Percentiles rank a stretch among this genome's conserved stretches.
Evolutionary conservation across 2,797 vertebrate genomes (phyloP).

Genomic region (Pelochelys cantorii): DNA sequence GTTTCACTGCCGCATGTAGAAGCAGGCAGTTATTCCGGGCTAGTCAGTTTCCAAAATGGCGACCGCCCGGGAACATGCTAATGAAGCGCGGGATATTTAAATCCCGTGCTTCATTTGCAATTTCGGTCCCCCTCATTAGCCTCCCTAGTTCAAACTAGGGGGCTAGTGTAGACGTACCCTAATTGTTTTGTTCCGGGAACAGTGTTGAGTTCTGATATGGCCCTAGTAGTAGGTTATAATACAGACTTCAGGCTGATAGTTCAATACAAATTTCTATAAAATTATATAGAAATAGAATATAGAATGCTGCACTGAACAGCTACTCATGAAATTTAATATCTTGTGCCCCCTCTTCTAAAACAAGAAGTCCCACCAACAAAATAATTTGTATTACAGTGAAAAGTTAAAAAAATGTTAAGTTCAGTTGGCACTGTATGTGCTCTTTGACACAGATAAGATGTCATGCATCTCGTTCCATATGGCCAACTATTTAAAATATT

Average conservation of each 20-base stretch:
- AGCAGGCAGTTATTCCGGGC: no score
- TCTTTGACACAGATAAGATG: conserved; percentile 35
- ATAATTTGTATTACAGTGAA: background rate
- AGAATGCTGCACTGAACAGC: background rate
- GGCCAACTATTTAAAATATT: conserved; percentile 70
- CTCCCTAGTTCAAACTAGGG: no score
- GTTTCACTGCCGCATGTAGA: no score
- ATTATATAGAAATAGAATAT: no score
- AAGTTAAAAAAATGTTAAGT: background rate
- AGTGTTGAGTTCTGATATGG: background rate
- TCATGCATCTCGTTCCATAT: conserved; percentile 7
- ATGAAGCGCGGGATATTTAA: no score
- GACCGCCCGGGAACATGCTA: no score
- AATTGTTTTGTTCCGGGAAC: background rate
- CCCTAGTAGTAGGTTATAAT: background rate
- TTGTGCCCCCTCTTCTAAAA: background rate
- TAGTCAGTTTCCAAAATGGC: no score
- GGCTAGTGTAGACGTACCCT: no score
- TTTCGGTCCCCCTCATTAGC: no score
- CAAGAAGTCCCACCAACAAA: background rate
- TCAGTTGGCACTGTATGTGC: background rate
- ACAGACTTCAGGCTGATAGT: no score
- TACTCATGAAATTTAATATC: background rate
- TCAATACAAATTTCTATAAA: background rate
- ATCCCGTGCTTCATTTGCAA: no score